A percentile compares a stretch with the other conserved stretches of the same genome.
Evolutionary conservation across 2,888 invertebrate genomes (phyloP).

Genomic region (Tiphia femorata): DNA sequence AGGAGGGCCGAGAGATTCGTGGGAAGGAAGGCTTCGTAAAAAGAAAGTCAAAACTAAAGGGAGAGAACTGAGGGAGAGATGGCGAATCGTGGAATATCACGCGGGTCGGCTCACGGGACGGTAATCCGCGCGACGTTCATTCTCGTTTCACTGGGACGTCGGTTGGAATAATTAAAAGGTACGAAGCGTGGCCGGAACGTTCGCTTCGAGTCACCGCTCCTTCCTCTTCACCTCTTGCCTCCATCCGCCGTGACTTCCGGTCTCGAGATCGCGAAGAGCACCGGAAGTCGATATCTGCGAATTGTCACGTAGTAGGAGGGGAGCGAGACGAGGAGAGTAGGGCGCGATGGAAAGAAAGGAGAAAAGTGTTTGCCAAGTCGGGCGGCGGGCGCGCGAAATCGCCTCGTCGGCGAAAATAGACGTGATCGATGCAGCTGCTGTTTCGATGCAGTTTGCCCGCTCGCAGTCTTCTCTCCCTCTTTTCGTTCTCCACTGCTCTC

Average conservation of each 20-base stretch:
- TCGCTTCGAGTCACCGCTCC: constrained; percentile 9
- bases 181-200: constrained; percentile 10
- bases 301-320: neutral
- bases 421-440: too few species aligned
- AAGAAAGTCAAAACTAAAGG: too few species aligned
- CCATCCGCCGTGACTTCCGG: neutral
- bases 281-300: neutral
- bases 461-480: too few species aligned
- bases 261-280: neutral
- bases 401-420: too few species aligned
- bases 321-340: neutral
- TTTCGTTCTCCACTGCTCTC: too few species aligned
- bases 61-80: too few species aligned
- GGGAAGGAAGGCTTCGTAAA: too few species aligned
- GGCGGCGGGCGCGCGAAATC: too few species aligned
- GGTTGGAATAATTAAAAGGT: constrained; percentile 19
- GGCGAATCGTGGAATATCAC: constrained; percentile 6
- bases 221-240: constrained; percentile 6
- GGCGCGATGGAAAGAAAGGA: too few species aligned
- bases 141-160: neutral
- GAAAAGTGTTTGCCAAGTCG: too few species aligned
- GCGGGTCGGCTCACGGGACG: constrained; percentile 3
- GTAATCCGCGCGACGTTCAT: constrained; percentile 5
- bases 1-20: too few species aligned
- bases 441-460: too few species aligned